These are phyloP conservation scores for Orthosia gothica DNA, from an alignment of 2,888 invertebrate genomes.

Conservation along the genomic window DNA sequence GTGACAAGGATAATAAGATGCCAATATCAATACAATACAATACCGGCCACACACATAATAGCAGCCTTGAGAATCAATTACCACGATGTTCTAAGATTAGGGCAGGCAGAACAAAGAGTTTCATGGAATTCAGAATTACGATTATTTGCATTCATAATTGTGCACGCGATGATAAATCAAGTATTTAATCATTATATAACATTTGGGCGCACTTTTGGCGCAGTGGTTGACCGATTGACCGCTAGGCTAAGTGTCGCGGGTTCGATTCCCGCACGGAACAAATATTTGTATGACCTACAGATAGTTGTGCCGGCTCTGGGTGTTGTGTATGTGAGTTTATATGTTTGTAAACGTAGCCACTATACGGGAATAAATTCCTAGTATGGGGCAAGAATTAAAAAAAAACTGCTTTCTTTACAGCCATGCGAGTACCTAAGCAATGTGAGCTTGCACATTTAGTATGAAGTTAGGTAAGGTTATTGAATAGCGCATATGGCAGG, in stretches of 20 bases:
- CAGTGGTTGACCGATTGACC: too few relatives aligned
- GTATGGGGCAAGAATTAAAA: too few relatives aligned
- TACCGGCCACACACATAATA: conserved; percentile 2
- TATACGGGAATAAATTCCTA: too few relatives aligned
- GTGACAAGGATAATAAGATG: conserved; percentile 13
- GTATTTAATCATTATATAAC: conserved; percentile 7
- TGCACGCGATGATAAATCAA: conserved; percentile 39
- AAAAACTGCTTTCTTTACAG: too few relatives aligned
- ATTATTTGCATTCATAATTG: conserved; percentile 14
- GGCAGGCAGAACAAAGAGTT: conserved; percentile 49
- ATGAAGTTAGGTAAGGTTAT: background rate
- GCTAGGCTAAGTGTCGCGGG: too few relatives aligned
- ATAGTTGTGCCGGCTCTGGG: too few relatives aligned
- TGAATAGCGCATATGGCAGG: too few relatives aligned
- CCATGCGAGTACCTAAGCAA: background rate
- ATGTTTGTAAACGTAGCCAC: too few relatives aligned
- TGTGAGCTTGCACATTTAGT: background rate
- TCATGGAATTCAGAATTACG: conserved; percentile 16
- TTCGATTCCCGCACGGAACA: too few relatives aligned
- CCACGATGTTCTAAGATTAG: conserved; percentile 38
- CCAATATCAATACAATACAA: conserved; percentile 29
- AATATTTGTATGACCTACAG: too few relatives aligned
- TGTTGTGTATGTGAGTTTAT: too few relatives aligned
- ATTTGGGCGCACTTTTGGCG: too few relatives aligned
- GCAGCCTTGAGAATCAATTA: conserved; percentile 45